phyloP scores from a whole-genome alignment of 2,113 vertebrate species.

The Cheirogaleus medius region DNA sequence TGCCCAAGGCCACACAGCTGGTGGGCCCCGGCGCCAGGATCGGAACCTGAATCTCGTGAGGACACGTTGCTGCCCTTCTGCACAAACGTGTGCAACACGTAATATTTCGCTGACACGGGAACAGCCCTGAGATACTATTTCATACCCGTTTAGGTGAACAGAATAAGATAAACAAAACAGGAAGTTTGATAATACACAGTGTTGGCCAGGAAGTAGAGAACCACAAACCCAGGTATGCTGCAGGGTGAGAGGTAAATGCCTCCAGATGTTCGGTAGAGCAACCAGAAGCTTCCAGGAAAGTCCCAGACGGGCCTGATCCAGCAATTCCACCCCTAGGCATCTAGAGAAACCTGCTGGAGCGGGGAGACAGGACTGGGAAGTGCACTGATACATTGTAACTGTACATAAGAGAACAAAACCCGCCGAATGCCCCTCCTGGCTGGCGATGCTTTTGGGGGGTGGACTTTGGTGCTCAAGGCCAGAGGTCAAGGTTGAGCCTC shows the following conservation, averaged over 20 bases:
- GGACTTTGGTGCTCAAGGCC: not conserved
- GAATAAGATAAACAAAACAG: not conserved
- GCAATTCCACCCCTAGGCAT: not conserved
- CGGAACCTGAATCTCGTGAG: not conserved
- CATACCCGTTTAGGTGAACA: not conserved
- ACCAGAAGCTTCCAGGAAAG: not conserved
- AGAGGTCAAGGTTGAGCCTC: not conserved
- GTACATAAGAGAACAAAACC: not conserved
- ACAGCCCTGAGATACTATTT: not conserved
- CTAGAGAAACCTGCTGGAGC: not conserved
- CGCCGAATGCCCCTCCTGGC: not conserved
- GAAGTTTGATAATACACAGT: not conserved
- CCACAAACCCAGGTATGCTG: not conserved
- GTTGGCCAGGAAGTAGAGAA: not conserved
- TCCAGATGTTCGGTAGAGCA: not conserved
- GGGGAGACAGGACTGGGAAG: not conserved
- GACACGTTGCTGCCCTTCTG: not conserved
- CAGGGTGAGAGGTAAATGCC: not conserved
- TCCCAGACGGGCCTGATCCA: not conserved
- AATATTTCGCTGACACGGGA: not conserved
- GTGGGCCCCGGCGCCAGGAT: not conserved
- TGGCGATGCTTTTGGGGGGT: not conserved
- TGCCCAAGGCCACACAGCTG: not conserved
- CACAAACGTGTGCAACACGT: fast-evolving
- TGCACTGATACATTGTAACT: not conserved